Evolutionary conservation across 35 echinoderm and acorn worm genomes (phyloP).

Genomic region (Ophioderma brevispina): DNA sequence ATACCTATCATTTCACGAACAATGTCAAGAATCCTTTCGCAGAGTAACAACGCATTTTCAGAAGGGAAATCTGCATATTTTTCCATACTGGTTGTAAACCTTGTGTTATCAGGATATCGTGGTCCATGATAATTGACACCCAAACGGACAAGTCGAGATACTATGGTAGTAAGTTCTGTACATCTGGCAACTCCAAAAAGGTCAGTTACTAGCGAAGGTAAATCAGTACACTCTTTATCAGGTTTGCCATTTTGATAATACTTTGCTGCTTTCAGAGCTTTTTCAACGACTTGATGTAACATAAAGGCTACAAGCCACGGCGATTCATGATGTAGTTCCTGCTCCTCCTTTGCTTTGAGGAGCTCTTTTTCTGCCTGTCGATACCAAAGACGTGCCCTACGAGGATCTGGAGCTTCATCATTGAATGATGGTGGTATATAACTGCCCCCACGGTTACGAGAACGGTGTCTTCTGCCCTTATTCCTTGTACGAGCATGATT

Average conservation of each 20-base stretch:
- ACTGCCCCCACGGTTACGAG: background rate
- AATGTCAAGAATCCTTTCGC: background rate
- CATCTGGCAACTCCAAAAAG: background rate
- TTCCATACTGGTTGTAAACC: background rate
- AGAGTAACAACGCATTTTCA: background rate
- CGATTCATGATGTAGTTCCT: background rate
- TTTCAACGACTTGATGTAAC: constrained; percentile 36
- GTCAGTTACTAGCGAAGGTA: background rate
- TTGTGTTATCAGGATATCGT: background rate
- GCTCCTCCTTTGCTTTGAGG: background rate
- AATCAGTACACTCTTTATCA: background rate
- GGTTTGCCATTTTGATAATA: constrained; percentile 22
- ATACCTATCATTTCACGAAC: constrained; percentile 33
- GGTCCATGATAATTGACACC: background rate
- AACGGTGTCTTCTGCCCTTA: background rate
- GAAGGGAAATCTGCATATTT: background rate
- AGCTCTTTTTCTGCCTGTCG: constrained; percentile 49
- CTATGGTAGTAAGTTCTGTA: background rate
- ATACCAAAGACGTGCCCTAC: constrained; percentile 39
- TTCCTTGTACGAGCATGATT: background rate
- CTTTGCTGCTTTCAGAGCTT: constrained; percentile 32
- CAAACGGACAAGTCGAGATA: background rate
- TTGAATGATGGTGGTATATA: constrained; percentile 41
- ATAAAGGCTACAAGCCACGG: constrained; percentile 22
- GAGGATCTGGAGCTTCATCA: constrained; percentile 22